These are phyloP conservation scores for Rhadinocentrus ornatus DNA, from an alignment of 2,797 vertebrate genomes.

Conservation along the genomic window DNA sequence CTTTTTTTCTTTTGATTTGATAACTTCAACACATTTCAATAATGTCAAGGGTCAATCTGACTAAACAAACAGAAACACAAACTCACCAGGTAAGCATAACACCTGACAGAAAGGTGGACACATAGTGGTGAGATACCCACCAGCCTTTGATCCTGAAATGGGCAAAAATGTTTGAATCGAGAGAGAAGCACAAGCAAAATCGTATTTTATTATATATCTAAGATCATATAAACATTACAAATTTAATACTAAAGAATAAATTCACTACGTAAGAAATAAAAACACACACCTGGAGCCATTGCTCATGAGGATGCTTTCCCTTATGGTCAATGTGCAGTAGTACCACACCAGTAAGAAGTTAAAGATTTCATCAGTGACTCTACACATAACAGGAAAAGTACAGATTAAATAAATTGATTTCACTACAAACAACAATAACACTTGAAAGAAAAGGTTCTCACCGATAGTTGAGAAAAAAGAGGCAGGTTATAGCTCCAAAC, in stretches of 20 bases:
- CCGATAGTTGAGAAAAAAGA: conserved; percentile 95
- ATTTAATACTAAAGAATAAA: not conserved
- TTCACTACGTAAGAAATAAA: not conserved
- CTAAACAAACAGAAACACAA: not conserved
- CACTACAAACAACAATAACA: not conserved
- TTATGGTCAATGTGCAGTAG: conserved; percentile 96
- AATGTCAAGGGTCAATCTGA: not conserved
- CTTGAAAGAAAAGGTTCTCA: conserved; percentile 57
- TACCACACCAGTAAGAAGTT: conserved; percentile 99
- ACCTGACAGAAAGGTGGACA: conserved; percentile 96
- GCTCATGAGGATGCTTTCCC: conserved; percentile 96
- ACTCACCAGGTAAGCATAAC: conserved; percentile 99
- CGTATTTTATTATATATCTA: not conserved
- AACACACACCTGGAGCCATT: conserved; percentile 94
- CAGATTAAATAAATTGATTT: not conserved
- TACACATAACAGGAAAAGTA: conserved; percentile 51
- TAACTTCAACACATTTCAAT: not conserved
- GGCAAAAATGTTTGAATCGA: not conserved
- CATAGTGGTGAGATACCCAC: conserved; percentile 99
- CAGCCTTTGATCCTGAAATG: conserved; percentile 93
- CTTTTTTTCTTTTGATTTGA: not conserved
- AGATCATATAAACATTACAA: not conserved
- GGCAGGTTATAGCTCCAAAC: conserved; percentile 92
- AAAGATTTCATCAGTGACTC: conserved; percentile 97
- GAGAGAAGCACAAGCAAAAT: not conserved